Base-by-base conservation (phyloP, 2,113 vertebrate species). In the Brachypodius melanocephalos region DNA sequence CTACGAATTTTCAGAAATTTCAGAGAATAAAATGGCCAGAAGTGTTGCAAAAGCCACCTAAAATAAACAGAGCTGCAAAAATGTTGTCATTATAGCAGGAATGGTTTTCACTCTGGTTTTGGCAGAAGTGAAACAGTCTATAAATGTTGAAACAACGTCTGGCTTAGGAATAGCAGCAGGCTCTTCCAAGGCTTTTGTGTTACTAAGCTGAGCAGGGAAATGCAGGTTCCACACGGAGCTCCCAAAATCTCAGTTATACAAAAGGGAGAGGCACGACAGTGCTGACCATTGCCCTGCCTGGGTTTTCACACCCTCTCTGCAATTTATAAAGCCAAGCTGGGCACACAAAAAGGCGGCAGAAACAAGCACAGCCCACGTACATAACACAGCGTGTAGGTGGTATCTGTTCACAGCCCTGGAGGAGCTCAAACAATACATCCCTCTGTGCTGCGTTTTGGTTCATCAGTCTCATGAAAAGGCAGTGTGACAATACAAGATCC, bases 71-170 rank as follows among this genome's bases (percentile, higher is more conserved):
- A 95, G 52, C 21, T 80, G 76, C n/a, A 71, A 90, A 80, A 88
- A 79, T 46, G 12, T 48, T 76, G 49, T 66, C 59, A 66, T 71
- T 88, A 66, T 61, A 71, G 68, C 61, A 91, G 69, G 69, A 75
- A 89, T 68, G n/a, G 65, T 89, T 91, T 91, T 74, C 84, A 75
- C 26, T 96, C 80, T 74, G 48, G 5, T 86, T 81, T 55, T 94
- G 89, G 77, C 87, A 87, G 61, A 75, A 89, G 25, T 12, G n/a
- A 75, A 92, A 74, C 31, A 67, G 61, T 52, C 69, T 89, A 87
- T 63, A 85, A 93, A 89, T 38, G 54, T 4, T 83, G 72, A 86
- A 86, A 86, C 42, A 73, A 42, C 0, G 3, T 42, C 68, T 92
- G 87, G 51, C 61, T 95, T 6, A 1, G 48, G 48, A 89, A 95